A percentile compares a stretch with the other conserved stretches of the same genome.
phyloP scores from a whole-genome alignment of 2,797 vertebrate species.

The Anas acuta region DNA sequence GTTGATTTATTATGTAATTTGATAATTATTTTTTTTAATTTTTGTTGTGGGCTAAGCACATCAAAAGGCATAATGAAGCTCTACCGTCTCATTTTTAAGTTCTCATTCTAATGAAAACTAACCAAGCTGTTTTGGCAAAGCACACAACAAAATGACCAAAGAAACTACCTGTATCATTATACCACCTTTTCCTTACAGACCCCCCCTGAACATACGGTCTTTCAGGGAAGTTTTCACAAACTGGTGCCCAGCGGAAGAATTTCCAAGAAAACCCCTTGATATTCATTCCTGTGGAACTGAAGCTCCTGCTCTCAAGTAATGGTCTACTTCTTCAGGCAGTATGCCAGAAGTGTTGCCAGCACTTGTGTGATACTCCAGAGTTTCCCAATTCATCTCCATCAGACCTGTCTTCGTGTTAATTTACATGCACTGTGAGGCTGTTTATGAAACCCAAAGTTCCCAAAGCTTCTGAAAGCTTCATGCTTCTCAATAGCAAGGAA shows the following conservation, averaged over 20 bases:
- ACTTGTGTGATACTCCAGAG: not conserved
- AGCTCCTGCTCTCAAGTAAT: not conserved
- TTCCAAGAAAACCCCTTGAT: not conserved
- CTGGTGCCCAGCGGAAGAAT: not conserved
- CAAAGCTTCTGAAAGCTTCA: not conserved
- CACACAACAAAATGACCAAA: not conserved
- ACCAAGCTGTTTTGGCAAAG: not conserved
- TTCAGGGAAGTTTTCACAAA: not conserved
- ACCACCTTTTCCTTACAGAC: not conserved
- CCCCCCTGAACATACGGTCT: not conserved
- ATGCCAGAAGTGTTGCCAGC: not conserved
- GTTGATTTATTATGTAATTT: not conserved
- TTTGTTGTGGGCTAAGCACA: not conserved
- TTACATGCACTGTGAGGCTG: not conserved
- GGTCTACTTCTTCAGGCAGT: not conserved
- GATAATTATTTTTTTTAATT: not conserved
- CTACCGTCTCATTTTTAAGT: not conserved
- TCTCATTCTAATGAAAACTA: not conserved
- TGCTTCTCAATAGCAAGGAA: not conserved
- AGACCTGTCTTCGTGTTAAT: not conserved
- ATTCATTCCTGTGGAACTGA: not conserved
- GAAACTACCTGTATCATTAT: not conserved
- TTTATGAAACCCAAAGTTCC: not conserved
- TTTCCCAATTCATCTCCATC: not conserved
- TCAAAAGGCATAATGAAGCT: not conserved